Base-by-base conservation (phyloP, 2,113 vertebrate species). In the Gobius niger region DNA sequence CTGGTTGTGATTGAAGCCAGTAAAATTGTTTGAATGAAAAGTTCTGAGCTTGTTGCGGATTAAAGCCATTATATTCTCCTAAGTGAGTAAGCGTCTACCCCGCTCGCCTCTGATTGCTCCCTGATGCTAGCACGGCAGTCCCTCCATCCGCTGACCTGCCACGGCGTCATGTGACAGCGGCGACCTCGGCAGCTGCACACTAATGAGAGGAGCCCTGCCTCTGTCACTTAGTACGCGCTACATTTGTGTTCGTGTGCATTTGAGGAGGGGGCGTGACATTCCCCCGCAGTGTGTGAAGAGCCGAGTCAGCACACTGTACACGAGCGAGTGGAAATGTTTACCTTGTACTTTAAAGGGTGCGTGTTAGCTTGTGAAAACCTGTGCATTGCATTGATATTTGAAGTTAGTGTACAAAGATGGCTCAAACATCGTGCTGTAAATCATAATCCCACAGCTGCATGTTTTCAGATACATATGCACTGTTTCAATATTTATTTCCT, bases 141-240 rank as follows among this genome's bases (percentile, higher is more conserved):
- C 34, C 49, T 78, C 34, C 12, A 82, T 84, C 67, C 0, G 68
- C 62, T 66, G 64, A 82, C 78, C 74, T 59, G 72, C 66, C 53
- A 54, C 53, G 10, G 47, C 68, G 68, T 73, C 75, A 53, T 46
- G 71, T 44, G 62, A 67, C 50, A 13, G 74, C 12, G 69, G 54
- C 49, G 9, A 69, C 80, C 67, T 64, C 63, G 54, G 80, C 82
- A 75, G 41, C 68, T 82, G 62, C 6, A 67, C 57, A 69, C 85
- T 87, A 87, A 88, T 90, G 87, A 88, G 78, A 83, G 87, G 85
- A 71, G 63, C 72, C 52, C 77, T 71, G n/a, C 51, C 75, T 63
- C 74, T 70, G 76, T 75, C 67, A 65, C 24, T 72, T 9, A 59
- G 46, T 44, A 59, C 19, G 60, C 47, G 61, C 49, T 54, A 46